A percentile compares a stretch with the other conserved stretches of the same genome.
phyloP scores from a whole-genome alignment of 2,113 vertebrate genomes.

The Daphoenositta chrysoptera region DNA sequence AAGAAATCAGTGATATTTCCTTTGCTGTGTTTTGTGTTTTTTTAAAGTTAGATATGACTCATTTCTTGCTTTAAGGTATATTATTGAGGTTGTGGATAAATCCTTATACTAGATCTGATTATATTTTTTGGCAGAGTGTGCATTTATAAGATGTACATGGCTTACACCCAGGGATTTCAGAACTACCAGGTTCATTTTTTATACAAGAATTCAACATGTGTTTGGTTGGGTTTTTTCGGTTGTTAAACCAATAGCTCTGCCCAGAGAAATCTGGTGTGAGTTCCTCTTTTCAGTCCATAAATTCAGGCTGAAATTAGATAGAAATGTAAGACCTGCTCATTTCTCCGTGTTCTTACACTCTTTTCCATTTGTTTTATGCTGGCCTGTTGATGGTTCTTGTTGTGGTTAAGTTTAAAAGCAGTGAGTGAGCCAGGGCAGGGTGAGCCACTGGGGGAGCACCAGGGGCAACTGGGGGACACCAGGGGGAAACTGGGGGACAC shows the following conservation, averaged over 20 bases:
- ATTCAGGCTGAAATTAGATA: not conserved
- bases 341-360: not conserved
- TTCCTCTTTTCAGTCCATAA: not conserved
- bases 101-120: not conserved
- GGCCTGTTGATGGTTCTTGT: not conserved
- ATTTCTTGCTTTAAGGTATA: not conserved
- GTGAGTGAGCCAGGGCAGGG: not conserved
- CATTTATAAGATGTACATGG: not conserved
- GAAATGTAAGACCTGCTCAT: not conserved
- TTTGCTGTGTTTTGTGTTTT: not conserved
- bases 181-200: not conserved
- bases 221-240: not conserved
- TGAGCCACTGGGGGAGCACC: not conserved
- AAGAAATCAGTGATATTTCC: not conserved
- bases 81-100: not conserved
- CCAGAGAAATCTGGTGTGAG: not conserved
- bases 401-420: not conserved
- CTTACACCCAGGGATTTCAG: not conserved
- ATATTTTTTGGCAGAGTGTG: not conserved
- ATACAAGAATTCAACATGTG: not conserved
- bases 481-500: too few species aligned
- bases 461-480: too few species aligned
- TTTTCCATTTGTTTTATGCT: not conserved
- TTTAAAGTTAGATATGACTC: not conserved
- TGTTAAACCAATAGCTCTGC: not conserved